phyloP scores from a whole-genome alignment of 2,113 vertebrate genomes.

The Cromileptes altivelis region DNA sequence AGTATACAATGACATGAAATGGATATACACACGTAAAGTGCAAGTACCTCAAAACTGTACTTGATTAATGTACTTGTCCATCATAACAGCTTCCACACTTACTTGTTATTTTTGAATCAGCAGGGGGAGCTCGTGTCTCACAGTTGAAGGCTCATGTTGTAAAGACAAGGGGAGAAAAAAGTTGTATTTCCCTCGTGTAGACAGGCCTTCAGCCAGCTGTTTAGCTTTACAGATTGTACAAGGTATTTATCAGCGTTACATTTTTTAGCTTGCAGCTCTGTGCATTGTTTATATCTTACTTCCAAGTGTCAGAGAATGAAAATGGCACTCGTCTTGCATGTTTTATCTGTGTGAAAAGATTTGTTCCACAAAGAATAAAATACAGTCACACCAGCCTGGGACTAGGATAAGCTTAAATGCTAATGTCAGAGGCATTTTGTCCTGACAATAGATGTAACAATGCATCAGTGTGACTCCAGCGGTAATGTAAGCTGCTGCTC shows the following conservation, averaged over 20 bases:
- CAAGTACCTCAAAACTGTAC: background rate
- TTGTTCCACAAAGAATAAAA: slow-evolving; percentile 15
- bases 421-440: slow-evolving; percentile 16
- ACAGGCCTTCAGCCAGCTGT: slow-evolving; percentile 14
- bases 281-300: slow-evolving; percentile 10
- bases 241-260: slow-evolving; percentile 28
- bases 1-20: background rate
- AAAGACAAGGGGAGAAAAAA: background rate
- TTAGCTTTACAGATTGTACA: slow-evolving; percentile 24
- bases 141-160: background rate
- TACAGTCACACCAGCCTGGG: background rate
- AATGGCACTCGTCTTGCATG: slow-evolving; percentile 5
- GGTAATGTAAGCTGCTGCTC: slow-evolving; percentile 46
- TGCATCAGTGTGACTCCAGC: slow-evolving; percentile 31
- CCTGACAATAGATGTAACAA: slow-evolving; percentile 38
- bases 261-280: background rate
- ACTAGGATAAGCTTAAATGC: slow-evolving; percentile 14
- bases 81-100: background rate
- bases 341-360: slow-evolving; percentile 22
- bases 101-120: background rate
- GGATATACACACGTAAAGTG: background rate
- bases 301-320: slow-evolving; percentile 10
- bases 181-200: background rate
- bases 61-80: background rate
- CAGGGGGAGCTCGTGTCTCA: slow-evolving; percentile 67